Base-by-base conservation (phyloP, 2,888 invertebrate species). In the Allophyes oxyacanthae region DNA sequence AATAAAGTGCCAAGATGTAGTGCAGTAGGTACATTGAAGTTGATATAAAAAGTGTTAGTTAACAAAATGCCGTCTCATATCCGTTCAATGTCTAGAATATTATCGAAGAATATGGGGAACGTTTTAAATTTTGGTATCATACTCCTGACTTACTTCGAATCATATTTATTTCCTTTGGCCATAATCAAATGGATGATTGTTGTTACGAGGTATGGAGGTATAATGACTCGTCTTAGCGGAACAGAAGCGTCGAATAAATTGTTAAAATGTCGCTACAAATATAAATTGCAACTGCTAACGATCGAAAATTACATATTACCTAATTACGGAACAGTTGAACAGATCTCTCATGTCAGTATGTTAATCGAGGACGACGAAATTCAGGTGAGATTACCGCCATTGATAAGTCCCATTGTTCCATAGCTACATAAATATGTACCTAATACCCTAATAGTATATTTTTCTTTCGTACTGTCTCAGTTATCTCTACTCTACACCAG, bases 111-210 rank as follows among this genome's bases (percentile, higher is more conserved):
- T 59, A 6, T 77, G 11, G 32, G 42, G 2, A 52, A 62, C 79
- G 11, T 75, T 6, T 33, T 88, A 11, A 70, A 86, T 25, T 25
- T 87, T 14, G 60, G 75, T 8, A 52, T 60, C 11, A 32, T 60
- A 34, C 20, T 69, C 6, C 74, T 86, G 36, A 78, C 84, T 9
- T 81, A 87, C 40, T 65, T 88, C 2, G 88, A 89, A 64, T 79
- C 84, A 0, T 86, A 87, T 54, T 62, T 86, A 53, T 83, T 83
- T 32, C 86, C 86, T 2, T 78, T 86, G 42, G 75, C 82, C 6
- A 56, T 89, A 25, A 65, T 88, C 26, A 88, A 86, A 67, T 88
- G 87, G 84, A 79, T 89, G 55, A 65, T 88, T 20, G 64, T 88
- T 2, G 44, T 84, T 5, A 79, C 81, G 8, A 87, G 84, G 61